Base-by-base conservation (phyloP, 2,888 invertebrate species). In the Ennomos fuscantarius region DNA sequence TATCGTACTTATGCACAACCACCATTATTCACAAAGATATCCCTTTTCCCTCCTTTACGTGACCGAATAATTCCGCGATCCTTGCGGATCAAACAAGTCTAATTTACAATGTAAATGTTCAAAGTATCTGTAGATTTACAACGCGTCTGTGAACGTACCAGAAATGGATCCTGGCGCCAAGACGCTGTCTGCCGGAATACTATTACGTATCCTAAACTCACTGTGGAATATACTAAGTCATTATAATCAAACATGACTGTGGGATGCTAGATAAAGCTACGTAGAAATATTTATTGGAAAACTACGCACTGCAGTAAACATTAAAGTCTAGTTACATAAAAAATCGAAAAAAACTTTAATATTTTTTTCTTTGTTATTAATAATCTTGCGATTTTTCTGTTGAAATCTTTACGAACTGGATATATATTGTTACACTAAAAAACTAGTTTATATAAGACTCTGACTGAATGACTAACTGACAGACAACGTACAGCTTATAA, bases 21-120 rank as follows among this genome's bases (percentile, higher is more conserved):
- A 39, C 32, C n/a, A 10, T 36, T 37, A 12, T 47, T 1, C 11
- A 12, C 2, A 34, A 39, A 40, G 45, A 53, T 41, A 45, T 40
- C 34, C 12, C 42, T 47, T 47, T 54, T 41, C 33, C 43, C 32
- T 50, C 36, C 13, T 41, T 33, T 40, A 24, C 31, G 43, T 35
- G 44, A 15, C 39, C 34, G 12, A 34, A 52, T 52, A 47, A 52
- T 48, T 52, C 47, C 11, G 15, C 39, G 46, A 31, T 49, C 13
- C 51, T 15, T 49, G 37, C 42, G 31, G 37, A 52, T 52, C 43
- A 55, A 46, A 57, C 51, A 47, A 42, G 52, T 52, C 49, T 50
- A 43, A 55, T 62, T 58, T 58, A 58, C 58, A 59, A 53, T 62
- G 55, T 50, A 55, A 62, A 62, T 53, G 55, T 34, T 52, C 37